Percentiles rank a stretch among this genome's conserved stretches.
phyloP scores from a whole-genome alignment of 2,113 vertebrate genomes.

The Odocoileus hemionus region DNA sequence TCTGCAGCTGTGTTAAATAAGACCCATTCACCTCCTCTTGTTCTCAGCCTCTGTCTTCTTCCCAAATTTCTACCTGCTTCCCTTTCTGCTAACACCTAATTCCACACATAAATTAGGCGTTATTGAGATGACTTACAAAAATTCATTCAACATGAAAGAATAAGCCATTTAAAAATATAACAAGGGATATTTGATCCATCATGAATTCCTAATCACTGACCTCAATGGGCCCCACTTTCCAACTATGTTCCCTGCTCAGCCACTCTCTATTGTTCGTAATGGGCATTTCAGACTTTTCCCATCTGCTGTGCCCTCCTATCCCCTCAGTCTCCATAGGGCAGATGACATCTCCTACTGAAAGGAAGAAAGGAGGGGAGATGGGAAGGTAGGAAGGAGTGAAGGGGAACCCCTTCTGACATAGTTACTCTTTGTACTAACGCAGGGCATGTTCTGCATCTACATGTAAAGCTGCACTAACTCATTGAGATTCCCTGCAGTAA shows the following conservation, averaged over 20 bases:
- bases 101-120: not conserved
- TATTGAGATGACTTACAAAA: not conserved
- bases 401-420: too few relatives aligned
- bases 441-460: fast-evolving
- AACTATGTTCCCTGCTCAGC: not conserved
- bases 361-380: not conserved
- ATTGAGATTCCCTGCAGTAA: fast-evolving
- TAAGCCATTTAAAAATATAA: not conserved
- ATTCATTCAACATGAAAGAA: not conserved
- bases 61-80: not conserved
- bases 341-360: not conserved
- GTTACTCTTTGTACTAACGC: not conserved
- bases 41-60: not conserved
- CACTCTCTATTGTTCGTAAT: not conserved
- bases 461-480: not conserved
- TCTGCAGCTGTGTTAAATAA: too few relatives aligned
- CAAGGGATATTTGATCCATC: not conserved
- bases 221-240: not conserved
- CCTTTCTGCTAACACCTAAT: not conserved
- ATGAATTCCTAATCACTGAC: not conserved
- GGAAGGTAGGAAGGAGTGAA: not conserved
- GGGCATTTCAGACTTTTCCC: not conserved
- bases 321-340: not conserved
- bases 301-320: not conserved
- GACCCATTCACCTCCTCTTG: not conserved